Evolutionary conservation across 2,113 vertebrate genomes (phyloP), one percentile per base, ranked within the genome.

Genomic region (Malaclemys terrapin): DNA sequence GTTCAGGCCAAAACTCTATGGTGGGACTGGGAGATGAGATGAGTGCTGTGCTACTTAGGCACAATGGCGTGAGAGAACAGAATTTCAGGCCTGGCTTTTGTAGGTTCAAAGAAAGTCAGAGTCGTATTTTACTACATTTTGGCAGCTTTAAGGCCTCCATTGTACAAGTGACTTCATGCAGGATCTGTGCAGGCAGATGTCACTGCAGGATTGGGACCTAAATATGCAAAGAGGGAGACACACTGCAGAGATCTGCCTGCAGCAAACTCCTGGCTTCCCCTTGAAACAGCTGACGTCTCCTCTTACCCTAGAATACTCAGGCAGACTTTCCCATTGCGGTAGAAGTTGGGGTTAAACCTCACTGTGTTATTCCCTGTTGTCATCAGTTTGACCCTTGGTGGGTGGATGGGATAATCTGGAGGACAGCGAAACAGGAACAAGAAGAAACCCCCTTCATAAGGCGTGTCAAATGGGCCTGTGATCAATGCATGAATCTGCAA

Each of bases 261-360:
- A 90, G 84, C 88, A 94, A 52, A 84, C 80, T 94, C 91, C 84
- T 79, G 72, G 10, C 9, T n/a, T 25, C 87, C 93, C 93, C 86
- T 2, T 19, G 6, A 59, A 92, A 91, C 5, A 96, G 89, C 85
- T 90, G 52, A 82, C 57, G 81, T 90, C 97, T 96, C 96, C 91
- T 96, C 99, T 98, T 98, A 99, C 99, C 99, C 99, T 54, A 99
- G 98, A 97, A 99, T 99, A 98, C 99, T 99, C 97, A 99, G 99
- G 98, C 99, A 99, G 93, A 99, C 99, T 95, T 99, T 99, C 97
- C 99, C 99, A 91, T 99, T 99, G 96, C 99, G 99, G 98, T 99
- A 99, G 97, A 99, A 99, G 98, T 99, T 99, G 97, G 99, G 99
- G 98, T 99, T 99, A 98, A 99, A 99, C 93, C 99, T 99, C 94